Percentiles rank a stretch among this genome's conserved stretches.
Evolutionary conservation across 53 echinoderm and acorn worm genomes (phyloP).

Genomic region (Echinometra lucunter): DNA sequence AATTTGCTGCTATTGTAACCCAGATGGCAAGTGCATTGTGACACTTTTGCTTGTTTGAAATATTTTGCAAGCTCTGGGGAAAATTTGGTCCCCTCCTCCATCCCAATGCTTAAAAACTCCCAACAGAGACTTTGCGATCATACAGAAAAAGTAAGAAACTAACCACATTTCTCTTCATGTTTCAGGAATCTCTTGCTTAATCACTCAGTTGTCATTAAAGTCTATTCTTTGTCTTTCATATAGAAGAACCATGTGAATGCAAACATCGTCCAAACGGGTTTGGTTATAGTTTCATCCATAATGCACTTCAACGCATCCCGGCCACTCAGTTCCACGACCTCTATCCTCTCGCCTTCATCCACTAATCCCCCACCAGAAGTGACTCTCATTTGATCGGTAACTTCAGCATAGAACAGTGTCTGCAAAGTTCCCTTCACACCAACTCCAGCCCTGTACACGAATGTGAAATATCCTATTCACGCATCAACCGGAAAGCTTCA

Average conservation of each 20-base stretch:
- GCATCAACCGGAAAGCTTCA: neutral
- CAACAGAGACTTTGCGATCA: neutral
- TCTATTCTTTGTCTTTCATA: conserved; percentile 55
- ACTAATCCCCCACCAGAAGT: conserved; percentile 74
- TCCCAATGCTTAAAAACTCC: neutral
- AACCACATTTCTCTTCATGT: neutral
- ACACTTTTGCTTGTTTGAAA: neutral
- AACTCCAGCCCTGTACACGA: conserved; percentile 72
- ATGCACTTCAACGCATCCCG: conserved; percentile 66
- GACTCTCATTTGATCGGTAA: conserved; percentile 79
- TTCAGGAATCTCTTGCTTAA: neutral
- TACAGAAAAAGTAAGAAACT: neutral
- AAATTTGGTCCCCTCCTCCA: neutral
- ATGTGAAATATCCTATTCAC: neutral
- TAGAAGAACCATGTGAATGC: conserved; percentile 81
- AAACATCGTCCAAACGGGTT: conserved; percentile 76
- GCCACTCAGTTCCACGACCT: conserved; percentile 72
- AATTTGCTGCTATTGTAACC: neutral
- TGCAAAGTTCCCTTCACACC: conserved; percentile 75
- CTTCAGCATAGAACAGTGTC: conserved; percentile 84
- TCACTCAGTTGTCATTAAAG: neutral
- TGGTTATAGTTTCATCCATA: conserved; percentile 72
- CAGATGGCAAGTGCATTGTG: neutral
- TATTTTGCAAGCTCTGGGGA: too few species aligned
- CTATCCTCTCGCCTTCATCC: conserved; percentile 81